These are phyloP conservation scores for Sardina pilchardus DNA, from an alignment of 2,113 vertebrate genomes.

Conservation along the genomic window DNA sequence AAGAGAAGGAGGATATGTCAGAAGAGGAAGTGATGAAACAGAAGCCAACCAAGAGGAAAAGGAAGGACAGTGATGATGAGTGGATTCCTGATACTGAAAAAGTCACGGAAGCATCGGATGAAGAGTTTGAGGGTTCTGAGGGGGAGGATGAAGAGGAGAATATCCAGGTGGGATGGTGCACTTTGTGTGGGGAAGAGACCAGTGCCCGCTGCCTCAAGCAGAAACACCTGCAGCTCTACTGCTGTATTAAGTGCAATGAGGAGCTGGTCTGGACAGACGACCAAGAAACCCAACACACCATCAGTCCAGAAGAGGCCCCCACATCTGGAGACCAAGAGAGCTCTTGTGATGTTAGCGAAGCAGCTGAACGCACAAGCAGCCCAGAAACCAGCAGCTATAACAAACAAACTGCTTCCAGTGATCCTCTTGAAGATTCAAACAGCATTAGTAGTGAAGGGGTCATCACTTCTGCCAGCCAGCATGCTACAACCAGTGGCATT, in stretches of 20 bases:
- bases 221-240: background rate
- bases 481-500: background rate
- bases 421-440: background rate
- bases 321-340: background rate
- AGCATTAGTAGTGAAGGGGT: background rate
- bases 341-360: background rate
- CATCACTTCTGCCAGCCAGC: background rate
- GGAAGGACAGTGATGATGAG: background rate
- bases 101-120: background rate
- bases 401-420: background rate
- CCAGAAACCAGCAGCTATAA: background rate
- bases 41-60: background rate
- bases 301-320: background rate
- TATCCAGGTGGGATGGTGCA: background rate
- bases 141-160: background rate
- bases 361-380: background rate
- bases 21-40: background rate
- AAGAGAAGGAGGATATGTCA: slow-evolving; percentile 26
- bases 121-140: background rate
- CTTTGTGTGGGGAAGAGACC: background rate
- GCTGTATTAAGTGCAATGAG: background rate
- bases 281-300: background rate
- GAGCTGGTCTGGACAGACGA: background rate
- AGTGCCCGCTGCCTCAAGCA: background rate
- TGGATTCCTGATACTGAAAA: background rate